Percentiles rank a stretch among this genome's conserved stretches.
These are phyloP conservation scores for Morone chrysops DNA, from an alignment of 2,113 vertebrate genomes.

Conservation along the genomic window DNA sequence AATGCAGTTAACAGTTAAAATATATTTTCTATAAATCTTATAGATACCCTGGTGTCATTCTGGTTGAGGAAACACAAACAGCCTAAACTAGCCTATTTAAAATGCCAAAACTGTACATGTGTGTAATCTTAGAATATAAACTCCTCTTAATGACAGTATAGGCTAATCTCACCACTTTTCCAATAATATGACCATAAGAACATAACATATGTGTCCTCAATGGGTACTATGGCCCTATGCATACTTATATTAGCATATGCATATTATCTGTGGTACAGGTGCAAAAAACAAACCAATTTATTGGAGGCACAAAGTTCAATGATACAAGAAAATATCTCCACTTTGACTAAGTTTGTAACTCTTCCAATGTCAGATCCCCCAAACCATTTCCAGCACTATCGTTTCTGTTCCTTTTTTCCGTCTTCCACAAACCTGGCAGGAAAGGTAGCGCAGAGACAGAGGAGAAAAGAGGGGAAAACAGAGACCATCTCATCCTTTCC, in stretches of 20 bases:
- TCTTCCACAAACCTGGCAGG: neutral
- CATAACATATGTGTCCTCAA: too few relatives aligned
- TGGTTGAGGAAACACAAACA: too few relatives aligned
- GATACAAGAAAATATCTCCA: neutral
- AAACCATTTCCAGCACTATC: neutral
- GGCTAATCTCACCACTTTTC: neutral
- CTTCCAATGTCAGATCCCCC: neutral
- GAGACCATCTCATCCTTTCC: conserved; percentile 32
- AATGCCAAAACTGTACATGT: neutral
- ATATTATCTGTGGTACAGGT: neutral
- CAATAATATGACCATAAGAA: neutral
- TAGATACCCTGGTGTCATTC: too few relatives aligned
- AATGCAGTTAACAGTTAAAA: neutral
- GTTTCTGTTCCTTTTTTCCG: neutral
- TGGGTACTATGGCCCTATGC: neutral
- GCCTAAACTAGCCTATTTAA: neutral
- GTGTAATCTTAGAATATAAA: neutral
- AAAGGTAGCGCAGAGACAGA: neutral
- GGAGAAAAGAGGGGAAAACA: neutral
- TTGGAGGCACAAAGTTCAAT: neutral
- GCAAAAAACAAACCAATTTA: neutral
- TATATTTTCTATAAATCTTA: neutral
- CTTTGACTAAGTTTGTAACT: neutral
- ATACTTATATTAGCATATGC: too few relatives aligned
- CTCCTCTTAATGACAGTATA: neutral